phyloP scores from a whole-genome alignment of 2,797 vertebrate species.

The Hippocampus kuda region DNA sequence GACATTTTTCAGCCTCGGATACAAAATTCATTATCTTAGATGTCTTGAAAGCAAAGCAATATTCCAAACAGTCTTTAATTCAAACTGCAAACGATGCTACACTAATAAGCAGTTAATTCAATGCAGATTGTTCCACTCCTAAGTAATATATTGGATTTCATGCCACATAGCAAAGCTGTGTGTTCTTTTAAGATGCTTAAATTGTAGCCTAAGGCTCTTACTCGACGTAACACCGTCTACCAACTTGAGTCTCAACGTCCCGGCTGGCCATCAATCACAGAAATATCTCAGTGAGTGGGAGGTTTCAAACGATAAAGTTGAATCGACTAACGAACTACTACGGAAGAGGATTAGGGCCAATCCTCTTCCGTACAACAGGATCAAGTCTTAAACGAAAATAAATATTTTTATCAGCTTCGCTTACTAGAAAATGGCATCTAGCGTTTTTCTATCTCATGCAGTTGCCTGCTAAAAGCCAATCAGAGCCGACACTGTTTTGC shows the following conservation, averaged over 20 bases:
- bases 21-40: background rate
- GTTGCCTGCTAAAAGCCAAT: too few species aligned
- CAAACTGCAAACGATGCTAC: background rate
- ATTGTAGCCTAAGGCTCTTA: constrained; percentile 56
- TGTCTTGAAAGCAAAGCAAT: background rate
- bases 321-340: background rate
- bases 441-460: too few species aligned
- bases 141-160: background rate
- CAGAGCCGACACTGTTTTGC: too few species aligned
- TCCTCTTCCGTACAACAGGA: too few species aligned
- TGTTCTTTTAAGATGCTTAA: constrained; percentile 58
- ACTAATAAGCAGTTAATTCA: background rate
- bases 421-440: too few species aligned
- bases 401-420: too few species aligned
- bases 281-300: constrained; percentile 41
- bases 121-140: background rate
- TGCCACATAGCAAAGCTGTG: constrained; percentile 6
- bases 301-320: constrained; percentile 20
- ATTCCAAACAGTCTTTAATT: background rate
- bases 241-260: constrained; percentile 25
- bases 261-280: constrained; percentile 42
- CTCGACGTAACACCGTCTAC: constrained; percentile 43
- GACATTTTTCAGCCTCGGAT: background rate
- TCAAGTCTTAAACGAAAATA: too few species aligned
- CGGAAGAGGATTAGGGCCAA: too few species aligned